Percentiles rank a stretch among this genome's conserved stretches.
phyloP scores from a whole-genome alignment of 2,888 invertebrate genomes.

The Sesia apiformis region DNA sequence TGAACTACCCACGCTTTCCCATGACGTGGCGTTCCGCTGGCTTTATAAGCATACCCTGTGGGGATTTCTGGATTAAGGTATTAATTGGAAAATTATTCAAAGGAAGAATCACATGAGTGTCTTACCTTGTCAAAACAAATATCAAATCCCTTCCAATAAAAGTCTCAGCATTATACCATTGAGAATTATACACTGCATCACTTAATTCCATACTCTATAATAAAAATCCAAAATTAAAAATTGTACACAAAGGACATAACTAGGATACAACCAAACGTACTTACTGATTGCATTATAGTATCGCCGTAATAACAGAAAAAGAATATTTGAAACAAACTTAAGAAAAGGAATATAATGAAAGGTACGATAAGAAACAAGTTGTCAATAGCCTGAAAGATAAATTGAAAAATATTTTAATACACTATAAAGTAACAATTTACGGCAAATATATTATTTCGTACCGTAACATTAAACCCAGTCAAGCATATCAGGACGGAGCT shows the following conservation, averaged over 20 bases:
- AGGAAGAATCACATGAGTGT: background rate
- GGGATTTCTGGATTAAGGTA: too few species aligned
- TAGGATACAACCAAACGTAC: constrained; percentile 7
- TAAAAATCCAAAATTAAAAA: constrained; percentile 5
- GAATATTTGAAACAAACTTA: constrained; percentile 37
- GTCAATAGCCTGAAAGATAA: constrained; percentile 29
- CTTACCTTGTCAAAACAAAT: constrained; percentile 34
- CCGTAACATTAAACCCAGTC: constrained; percentile 30
- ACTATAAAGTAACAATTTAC: constrained; percentile 21
- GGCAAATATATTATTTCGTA: background rate
- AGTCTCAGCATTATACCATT: constrained; percentile 31
- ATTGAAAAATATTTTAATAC: constrained; percentile 1
- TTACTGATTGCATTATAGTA: constrained; percentile 33
- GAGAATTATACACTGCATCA: constrained; percentile 31
- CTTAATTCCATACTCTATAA: constrained; percentile 34
- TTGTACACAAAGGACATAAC: background rate
- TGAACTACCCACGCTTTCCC: too few species aligned
- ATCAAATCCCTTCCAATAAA: constrained; percentile 28
- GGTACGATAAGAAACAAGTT: constrained; percentile 25
- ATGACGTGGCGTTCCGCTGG: too few species aligned
- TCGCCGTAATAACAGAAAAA: constrained; percentile 43
- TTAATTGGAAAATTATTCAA: background rate
- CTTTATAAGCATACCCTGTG: too few species aligned
- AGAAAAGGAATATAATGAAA: constrained; percentile 27
- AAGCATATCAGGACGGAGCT: constrained; percentile 43